Conservation (phyloP, 1,140 invertebrate genomes). For the Calosoma granatense region DNA sequence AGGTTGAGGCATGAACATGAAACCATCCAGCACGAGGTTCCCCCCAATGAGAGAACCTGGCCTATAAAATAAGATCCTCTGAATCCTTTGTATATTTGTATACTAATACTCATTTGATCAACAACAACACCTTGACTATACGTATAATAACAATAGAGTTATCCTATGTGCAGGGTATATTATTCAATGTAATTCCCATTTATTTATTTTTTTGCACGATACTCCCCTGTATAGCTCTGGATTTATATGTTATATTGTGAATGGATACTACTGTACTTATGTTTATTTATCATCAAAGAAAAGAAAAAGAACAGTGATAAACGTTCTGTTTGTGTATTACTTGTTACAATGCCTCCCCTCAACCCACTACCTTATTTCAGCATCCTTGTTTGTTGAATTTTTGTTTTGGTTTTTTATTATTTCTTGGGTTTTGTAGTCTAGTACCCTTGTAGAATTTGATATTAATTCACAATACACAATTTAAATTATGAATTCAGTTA, state of each 20-base stretch:
- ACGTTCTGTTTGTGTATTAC: background rate
- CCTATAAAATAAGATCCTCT: too few species aligned
- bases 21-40: too few species aligned
- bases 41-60: too few species aligned
- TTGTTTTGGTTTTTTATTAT: background rate
- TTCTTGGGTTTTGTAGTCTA: background rate
- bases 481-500: too few species aligned
- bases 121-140: background rate
- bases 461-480: too few species aligned
- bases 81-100: background rate
- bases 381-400: too few species aligned
- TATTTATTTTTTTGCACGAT: background rate
- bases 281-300: background rate
- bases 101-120: background rate
- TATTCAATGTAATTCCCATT: background rate
- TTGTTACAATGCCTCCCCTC: background rate
- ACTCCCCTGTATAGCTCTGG: background rate
- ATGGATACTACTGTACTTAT: background rate
- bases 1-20: constrained; percentile 65
- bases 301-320: background rate
- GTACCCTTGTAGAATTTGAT: too few species aligned
- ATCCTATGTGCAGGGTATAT: background rate
- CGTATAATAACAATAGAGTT: background rate
- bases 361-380: background rate
- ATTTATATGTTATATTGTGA: background rate